Conservation (phyloP, 2,797 vertebrate genomes). For the Mareca penelope region DNA sequence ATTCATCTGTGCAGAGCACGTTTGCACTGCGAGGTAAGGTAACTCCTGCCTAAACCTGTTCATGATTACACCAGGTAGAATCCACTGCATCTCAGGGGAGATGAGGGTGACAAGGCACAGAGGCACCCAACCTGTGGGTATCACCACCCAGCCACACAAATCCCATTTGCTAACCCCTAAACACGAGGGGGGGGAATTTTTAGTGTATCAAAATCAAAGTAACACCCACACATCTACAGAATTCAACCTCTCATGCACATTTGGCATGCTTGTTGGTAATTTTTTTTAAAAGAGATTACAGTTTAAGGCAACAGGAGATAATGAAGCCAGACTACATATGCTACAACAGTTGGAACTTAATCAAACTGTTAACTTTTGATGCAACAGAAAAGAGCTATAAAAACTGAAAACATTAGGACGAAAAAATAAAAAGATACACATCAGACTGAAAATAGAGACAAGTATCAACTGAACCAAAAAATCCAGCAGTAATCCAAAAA, state of each 20-base stretch:
- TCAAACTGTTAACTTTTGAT: conserved; percentile 35
- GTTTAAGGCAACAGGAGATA: conserved; percentile 41
- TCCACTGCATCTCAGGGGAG: not conserved
- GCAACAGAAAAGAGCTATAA: conserved; percentile 21
- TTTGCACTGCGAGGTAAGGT: fast-evolving
- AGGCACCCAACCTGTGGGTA: not conserved
- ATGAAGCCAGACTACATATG: conserved; percentile 64
- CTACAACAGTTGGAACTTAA: conserved; percentile 58
- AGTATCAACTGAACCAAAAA: not conserved
- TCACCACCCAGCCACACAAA: not conserved
- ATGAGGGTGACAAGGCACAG: not conserved
- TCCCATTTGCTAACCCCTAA: too few species aligned
- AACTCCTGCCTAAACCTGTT: not conserved
- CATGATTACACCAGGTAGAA: not conserved
- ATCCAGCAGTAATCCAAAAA: not conserved
- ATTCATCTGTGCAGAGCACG: not conserved
- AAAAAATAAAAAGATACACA: not conserved
- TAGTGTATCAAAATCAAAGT: not conserved
- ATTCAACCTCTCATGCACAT: not conserved
- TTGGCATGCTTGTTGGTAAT: not conserved
- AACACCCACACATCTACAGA: not conserved
- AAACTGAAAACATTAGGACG: not conserved
- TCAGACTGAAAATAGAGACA: not conserved
- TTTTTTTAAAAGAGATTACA: not conserved
- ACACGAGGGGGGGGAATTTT: fast-evolving